These are phyloP conservation scores for Enteromius thamalakanensis DNA, from an alignment of 2,797 vertebrate genomes.

Conservation along the genomic window DNA sequence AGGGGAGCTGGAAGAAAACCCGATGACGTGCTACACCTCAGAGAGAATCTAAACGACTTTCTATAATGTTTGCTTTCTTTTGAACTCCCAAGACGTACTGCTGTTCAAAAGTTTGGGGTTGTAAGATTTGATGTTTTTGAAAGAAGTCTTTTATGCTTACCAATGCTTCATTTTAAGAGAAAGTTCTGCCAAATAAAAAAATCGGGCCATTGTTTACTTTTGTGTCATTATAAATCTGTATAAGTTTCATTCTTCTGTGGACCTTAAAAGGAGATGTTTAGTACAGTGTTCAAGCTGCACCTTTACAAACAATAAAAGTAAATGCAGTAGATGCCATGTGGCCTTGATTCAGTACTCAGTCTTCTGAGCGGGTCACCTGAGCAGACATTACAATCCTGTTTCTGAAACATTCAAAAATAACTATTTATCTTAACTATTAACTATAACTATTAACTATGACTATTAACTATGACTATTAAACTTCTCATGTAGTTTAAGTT, in stretches of 20 bases:
- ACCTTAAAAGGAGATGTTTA: background rate
- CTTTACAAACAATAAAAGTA: background rate
- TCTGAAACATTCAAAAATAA: background rate
- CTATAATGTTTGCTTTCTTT: constrained; percentile 24
- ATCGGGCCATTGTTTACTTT: background rate
- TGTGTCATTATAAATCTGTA: background rate
- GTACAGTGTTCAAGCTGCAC: background rate
- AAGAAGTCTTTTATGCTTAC: background rate
- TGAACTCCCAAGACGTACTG: background rate
- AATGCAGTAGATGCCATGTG: background rate
- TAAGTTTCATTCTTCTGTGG: background rate
- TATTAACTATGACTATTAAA: too few relatives aligned
- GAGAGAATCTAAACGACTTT: background rate
- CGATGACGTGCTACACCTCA: background rate
- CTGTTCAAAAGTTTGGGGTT: background rate
- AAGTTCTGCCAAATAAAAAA: background rate
- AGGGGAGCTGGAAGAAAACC: background rate
- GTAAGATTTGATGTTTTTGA: background rate
- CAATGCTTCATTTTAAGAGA: background rate
- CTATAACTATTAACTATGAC: too few relatives aligned
- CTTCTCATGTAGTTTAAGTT: background rate
- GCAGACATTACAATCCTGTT: background rate
- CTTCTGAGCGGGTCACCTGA: background rate
- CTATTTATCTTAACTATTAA: background rate
- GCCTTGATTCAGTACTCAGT: background rate